Base-by-base conservation (phyloP, 2,113 vertebrate species). In the Andinoacara biseriatus region DNA sequence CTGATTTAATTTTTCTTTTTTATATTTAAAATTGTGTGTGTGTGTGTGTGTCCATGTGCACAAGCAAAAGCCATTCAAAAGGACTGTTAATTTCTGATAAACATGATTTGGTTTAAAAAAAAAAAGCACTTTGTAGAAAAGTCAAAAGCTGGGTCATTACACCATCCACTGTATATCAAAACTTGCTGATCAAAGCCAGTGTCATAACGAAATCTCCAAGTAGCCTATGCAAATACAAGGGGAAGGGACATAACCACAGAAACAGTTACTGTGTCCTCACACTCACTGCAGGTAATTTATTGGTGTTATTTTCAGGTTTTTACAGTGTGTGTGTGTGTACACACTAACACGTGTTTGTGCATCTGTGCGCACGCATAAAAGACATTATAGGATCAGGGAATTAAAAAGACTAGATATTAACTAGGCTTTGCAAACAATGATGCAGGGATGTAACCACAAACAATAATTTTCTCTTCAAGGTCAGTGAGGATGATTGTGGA, bases 321-420 rank as follows among this genome's bases (percentile, higher is more conserved):
- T 18, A 49, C 22, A 17, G 43, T 26, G 63, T 67, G 40, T 26
- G 17, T 20, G 15, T 31, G 62, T 43, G 35, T 40, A 35, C n/a
- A 11, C 38, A 18, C 6, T 11, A 7, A 11, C 7, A 4, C 22
- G 38, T 61, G 10, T 33, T 33, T 61, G 59, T 67, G 22, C 22
- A 46, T 40, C n/a, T 67, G 22, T 14, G 29, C 11, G 10, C 43
- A 31, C 3, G 4, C 65, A 31, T 52, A 29, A 20, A 20, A 72
- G 5, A 52, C 24, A 72, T 52, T 29, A 52, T 13, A 72, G 17
- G 49, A 72, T 52, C 65, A 20, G 17, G 26, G 31, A 31, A 31
- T 72, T 72, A 72, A 52, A 72, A 72, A 72, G 43, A 52, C 24
- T 52, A 46, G 46, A 67, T 22, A 67, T 67, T 40, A 67, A 17